Conservation (phyloP, 2,888 invertebrate genomes). For the Eristalinus aeneus region DNA sequence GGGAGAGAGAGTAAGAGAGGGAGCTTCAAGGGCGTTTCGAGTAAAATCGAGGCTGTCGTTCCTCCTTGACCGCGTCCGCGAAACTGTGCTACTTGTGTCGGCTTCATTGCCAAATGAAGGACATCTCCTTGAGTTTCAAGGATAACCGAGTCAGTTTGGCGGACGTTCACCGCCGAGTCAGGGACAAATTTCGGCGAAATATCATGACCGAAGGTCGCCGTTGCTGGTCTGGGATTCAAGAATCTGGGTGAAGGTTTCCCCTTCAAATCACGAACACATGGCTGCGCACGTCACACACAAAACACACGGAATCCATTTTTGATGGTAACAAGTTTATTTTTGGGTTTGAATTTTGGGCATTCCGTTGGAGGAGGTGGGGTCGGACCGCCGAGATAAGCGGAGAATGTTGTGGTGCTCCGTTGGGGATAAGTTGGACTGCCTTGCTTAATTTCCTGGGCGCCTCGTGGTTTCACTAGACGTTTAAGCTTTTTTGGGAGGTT, state of each 20-base stretch:
- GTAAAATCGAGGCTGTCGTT: constrained; percentile 65
- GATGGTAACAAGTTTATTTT: constrained; percentile 38
- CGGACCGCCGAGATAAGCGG: neutral
- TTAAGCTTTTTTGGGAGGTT: constrained; percentile 79
- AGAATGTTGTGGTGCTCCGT: constrained; percentile 4
- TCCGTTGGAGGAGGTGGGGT: constrained; percentile 28
- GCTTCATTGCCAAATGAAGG: constrained; percentile 77
- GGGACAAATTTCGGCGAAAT: constrained; percentile 70
- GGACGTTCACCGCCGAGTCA: constrained; percentile 58
- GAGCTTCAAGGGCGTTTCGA: constrained; percentile 44
- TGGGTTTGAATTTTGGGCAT: constrained; percentile 47
- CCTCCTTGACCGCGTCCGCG: constrained; percentile 77
- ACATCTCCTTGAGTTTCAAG: constrained; percentile 77
- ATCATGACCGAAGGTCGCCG: constrained; percentile 31
- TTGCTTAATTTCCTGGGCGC: constrained; percentile 74
- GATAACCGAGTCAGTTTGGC: constrained; percentile 74
- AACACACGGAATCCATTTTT: constrained; percentile 10
- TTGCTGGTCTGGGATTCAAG: constrained; percentile 38
- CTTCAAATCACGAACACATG: neutral
- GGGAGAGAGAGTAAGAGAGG: neutral
- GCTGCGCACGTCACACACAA: constrained; percentile 1
- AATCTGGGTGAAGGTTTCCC: constrained; percentile 39
- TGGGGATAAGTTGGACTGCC: neutral
- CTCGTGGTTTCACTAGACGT: constrained; percentile 78
- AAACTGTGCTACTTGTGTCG: constrained; percentile 50